Base-by-base conservation (phyloP, 2,888 invertebrate genomes). In the Muscina levida region DNA sequence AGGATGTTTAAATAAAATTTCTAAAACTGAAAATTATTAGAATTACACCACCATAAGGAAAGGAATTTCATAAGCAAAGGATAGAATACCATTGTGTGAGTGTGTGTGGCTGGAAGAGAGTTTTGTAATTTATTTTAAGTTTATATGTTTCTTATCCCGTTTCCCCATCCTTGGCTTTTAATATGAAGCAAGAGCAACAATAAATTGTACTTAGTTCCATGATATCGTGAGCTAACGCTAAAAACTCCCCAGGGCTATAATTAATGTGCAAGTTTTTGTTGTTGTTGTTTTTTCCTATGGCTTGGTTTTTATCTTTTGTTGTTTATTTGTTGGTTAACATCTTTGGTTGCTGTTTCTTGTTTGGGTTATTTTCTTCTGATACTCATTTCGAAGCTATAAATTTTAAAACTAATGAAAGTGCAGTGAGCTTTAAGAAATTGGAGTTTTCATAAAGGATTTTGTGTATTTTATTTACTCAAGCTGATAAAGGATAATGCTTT, bases 311-410 rank as follows among this genome's bases (percentile, higher is more conserved):
- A 22, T 53, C 22, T 6, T 19, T 13, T 44, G 17, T 22, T 46
- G 53, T 53, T 53, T 53, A 53, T 53, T 53, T 53, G 53, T 15
- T 51, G 8, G 17, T 51, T 51, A 51, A 19, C 8, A 51, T 51
- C 5, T 46, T 46, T 37, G 10, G 1, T 19, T 1, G 24, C 24
- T 1, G 22, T 24, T 22, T 31, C 31, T 31, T 31, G 3, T 31
- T 31, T 31, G 31, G n/a, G n/a, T 8, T 8, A 31, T 8, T 31
- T 8, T 31, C 31, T 31, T 31, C 31, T 31, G 4, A 5, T 8
- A 5, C 31, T 31, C 31, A 31, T 53, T 22, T 1, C 10, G 53
- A 13, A 10, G 48, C 53, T 24, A 53, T 53, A 53, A 53, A 53
- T 53, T 53, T 10, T 24, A 24, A 24, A 24, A 24, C 24, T 53